Evolutionary conservation across 1,140 invertebrate species (phyloP), one percentile per base, ranked within the genome.

Genomic region (Pogonomyrmex californicus): DNA sequence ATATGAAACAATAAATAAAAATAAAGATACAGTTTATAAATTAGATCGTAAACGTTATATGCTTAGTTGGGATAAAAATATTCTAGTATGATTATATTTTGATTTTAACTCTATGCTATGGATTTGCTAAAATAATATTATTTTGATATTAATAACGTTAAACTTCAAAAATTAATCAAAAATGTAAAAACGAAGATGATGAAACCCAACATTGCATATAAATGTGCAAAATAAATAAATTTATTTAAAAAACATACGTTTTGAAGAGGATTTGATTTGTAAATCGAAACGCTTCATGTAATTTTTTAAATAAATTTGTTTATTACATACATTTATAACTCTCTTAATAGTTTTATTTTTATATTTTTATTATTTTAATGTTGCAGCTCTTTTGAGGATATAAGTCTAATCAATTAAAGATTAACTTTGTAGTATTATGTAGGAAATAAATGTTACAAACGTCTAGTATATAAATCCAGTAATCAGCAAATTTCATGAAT

Each of bases 401-500:
- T 4, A 81, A 79, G 49, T 68, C 2, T n/a, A 54, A 56, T 33
- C 5, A 79, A 44, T 68, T 54, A 56, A 56, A 56, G 36, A 47
- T 68, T 68, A 70, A 70, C 23, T 56, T 33, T 41, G 63, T 14
- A 9, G n/a, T 10, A 49, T 79, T 68, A 68, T 33, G 1, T 47
- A 23, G n/a, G 9, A 54, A 41, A 79, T 5, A n/a, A 38, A 81
- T 41, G 36, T 51, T n/a, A 81, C 17, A 81, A 33, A 68, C 10
- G 70, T 56, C 14, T 56, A 58, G 78, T 36, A 44, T 5, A 56
- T 54, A 68, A 23, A 58, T 68, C 12, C 12, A 70, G 65, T 81
- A 70, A 81, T 81, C 78, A 56, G 78, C 65, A 58, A 41, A 56
- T 70, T 56, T 81, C 63, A 81, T 81, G 49, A 81, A 81, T 81